phyloP scores from a whole-genome alignment of 1,140 invertebrate genomes.

The Scaptodrosophila lebanonensis region DNA sequence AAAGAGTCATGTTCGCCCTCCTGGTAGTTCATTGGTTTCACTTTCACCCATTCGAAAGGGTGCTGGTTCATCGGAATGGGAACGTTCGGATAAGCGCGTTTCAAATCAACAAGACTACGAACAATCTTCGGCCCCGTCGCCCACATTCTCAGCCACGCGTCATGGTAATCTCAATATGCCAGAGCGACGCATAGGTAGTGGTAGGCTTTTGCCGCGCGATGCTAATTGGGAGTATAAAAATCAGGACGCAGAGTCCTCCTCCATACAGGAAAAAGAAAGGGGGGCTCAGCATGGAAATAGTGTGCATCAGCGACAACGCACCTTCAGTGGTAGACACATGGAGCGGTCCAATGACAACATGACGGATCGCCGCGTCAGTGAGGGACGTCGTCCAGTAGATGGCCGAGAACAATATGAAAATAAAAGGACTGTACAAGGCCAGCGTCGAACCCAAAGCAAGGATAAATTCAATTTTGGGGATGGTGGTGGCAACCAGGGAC shows the following conservation, averaged over 20 bases:
- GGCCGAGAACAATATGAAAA: slow-evolving; percentile 20
- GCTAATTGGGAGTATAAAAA: slow-evolving; percentile 80
- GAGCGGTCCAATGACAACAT: slow-evolving; percentile 6
- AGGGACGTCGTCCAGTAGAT: background rate
- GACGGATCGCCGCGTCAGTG: slow-evolving; percentile 19
- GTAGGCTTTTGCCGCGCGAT: slow-evolving; percentile 83
- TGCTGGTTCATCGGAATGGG: slow-evolving; percentile 6
- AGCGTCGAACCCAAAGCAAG: slow-evolving; percentile 41
- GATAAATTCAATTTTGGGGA: slow-evolving; percentile 37
- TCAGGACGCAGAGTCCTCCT: slow-evolving; percentile 16
- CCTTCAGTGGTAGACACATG: slow-evolving; percentile 20
- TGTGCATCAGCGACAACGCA: slow-evolving; percentile 21
- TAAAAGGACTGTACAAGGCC: slow-evolving; percentile 16
- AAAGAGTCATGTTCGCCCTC: slow-evolving; percentile 3
- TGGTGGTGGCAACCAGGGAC: background rate
- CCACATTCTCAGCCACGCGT: slow-evolving; percentile 26
- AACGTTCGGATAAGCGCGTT: slow-evolving; percentile 24
- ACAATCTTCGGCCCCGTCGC: slow-evolving; percentile 24
- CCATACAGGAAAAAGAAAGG: slow-evolving; percentile 39
- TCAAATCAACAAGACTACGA: slow-evolving; percentile 22
- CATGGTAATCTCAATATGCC: slow-evolving; percentile 27
- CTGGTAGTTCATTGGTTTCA: background rate
- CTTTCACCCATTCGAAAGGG: slow-evolving; percentile 1
- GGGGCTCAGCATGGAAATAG: slow-evolving; percentile 18
- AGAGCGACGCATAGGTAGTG: slow-evolving; percentile 85